Evolutionary conservation across 2,797 vertebrate genomes (phyloP).

Genomic region (Pristis pectinata): DNA sequence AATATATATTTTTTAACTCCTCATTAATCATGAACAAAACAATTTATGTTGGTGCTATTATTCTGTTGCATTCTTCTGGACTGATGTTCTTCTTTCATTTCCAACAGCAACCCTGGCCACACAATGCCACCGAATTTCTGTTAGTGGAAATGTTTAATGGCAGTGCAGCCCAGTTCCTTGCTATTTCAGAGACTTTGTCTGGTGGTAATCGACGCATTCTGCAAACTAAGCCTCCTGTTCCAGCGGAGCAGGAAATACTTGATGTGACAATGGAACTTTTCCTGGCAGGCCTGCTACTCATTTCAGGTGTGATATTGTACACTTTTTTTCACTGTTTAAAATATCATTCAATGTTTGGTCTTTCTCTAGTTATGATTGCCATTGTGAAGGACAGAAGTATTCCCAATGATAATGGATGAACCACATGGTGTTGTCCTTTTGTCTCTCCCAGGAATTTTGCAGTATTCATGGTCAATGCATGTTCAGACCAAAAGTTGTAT

Average conservation of each 20-base stretch:
- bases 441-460: too few species aligned
- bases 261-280: slow-evolving; percentile 79
- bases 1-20: neutral
- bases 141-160: slow-evolving; percentile 74
- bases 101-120: slow-evolving; percentile 68
- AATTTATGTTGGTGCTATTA: neutral
- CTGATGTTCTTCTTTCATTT: slow-evolving; percentile 25
- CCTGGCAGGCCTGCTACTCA: slow-evolving; percentile 73
- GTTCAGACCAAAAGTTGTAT: too few species aligned
- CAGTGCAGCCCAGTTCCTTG: slow-evolving; percentile 71
- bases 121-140: slow-evolving; percentile 63
- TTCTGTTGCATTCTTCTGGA: neutral
- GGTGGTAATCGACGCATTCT: slow-evolving; percentile 60
- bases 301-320: slow-evolving; percentile 64
- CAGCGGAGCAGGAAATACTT: slow-evolving; percentile 63
- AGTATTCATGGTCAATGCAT: too few species aligned
- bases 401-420: neutral
- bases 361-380: neutral
- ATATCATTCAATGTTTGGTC: too few species aligned
- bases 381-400: neutral
- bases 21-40: neutral
- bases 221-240: slow-evolving; percentile 51
- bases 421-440: too few species aligned
- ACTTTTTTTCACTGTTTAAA: neutral
- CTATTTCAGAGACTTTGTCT: slow-evolving; percentile 75